These are phyloP conservation scores for Psilanteris sp. DNA, from an alignment of 1,140 invertebrate species.

Conservation along the genomic window DNA sequence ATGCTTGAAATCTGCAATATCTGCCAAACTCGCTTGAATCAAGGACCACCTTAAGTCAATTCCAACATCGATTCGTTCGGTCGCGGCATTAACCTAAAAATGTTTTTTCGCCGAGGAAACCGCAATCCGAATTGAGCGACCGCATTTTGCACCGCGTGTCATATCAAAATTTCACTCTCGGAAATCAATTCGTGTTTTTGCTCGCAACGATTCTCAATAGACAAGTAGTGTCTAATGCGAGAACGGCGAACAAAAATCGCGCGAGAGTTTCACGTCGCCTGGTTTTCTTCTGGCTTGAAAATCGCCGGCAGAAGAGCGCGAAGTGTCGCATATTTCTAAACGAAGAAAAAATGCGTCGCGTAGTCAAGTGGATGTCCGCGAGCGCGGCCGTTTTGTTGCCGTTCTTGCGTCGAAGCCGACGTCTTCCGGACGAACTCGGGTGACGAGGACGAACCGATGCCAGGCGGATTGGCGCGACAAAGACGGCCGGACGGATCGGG, in stretches of 20 bases:
- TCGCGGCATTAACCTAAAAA: no score
- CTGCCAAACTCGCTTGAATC: no score
- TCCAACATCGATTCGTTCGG: no score
- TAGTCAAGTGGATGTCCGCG: conserved; percentile 41
- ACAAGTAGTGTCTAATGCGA: not conserved
- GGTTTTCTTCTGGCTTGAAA: conserved; percentile 10
- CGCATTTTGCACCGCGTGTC: not conserved
- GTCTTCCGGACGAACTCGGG: conserved; percentile 47
- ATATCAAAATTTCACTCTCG: conserved; percentile 23
- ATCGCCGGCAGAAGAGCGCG: conserved; percentile 5
- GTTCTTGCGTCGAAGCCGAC: conserved; percentile 4
- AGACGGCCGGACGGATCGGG: conserved; percentile 25
- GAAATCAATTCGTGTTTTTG: conserved; percentile 22
- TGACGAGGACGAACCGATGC: conserved; percentile 60
- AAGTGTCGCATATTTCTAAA: conserved; percentile 17
- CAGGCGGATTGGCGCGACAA: conserved; percentile 56
- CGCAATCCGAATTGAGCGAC: conserved; percentile 6
- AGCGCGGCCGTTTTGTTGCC: conserved; percentile 19
- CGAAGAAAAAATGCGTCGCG: conserved; percentile 17
- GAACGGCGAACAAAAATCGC: conserved; percentile 7
- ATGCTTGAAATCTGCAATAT: no score
- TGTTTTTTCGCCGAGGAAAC: no score
- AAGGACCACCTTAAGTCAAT: no score
- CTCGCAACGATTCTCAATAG: not conserved
- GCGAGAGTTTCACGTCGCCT: conserved; percentile 32